A percentile compares a stretch with the other conserved stretches of the same genome.
phyloP scores from a whole-genome alignment of 2,888 invertebrate species.

The Apeira syringaria region DNA sequence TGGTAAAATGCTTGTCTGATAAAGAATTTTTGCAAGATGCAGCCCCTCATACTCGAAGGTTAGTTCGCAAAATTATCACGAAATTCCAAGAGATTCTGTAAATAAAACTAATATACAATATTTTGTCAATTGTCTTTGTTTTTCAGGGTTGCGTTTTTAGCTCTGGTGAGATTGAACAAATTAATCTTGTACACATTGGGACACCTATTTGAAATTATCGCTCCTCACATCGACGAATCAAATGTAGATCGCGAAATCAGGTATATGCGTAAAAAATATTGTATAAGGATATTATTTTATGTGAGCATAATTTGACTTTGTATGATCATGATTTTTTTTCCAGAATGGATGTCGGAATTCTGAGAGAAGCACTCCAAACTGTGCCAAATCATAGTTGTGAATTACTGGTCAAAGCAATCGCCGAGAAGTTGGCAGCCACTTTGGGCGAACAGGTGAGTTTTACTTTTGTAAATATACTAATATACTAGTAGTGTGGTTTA shows the following conservation, averaged over 20 bases:
- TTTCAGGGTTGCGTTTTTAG: conserved; percentile 92
- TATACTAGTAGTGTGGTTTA: too few species aligned
- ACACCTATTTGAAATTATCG: conserved; percentile 88
- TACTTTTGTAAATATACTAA: too few species aligned
- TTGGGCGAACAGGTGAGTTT: conserved; percentile 90
- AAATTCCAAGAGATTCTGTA: too few species aligned
- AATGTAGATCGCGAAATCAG: conserved; percentile 67
- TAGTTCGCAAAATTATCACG: too few species aligned
- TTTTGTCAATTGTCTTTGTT: conserved; percentile 10
- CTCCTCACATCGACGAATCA: conserved; percentile 73
- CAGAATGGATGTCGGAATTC: conserved; percentile 83
- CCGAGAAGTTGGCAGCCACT: conserved; percentile 91
- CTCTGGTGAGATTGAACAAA: conserved; percentile 94
- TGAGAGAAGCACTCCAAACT: conserved; percentile 93
- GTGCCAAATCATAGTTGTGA: conserved; percentile 94
- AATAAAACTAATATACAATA: too few species aligned
- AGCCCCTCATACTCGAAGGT: conserved; percentile 74
- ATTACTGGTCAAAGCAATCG: conserved; percentile 92
- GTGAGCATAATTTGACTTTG: neutral
- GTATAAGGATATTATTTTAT: neutral
- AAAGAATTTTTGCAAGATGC: conserved; percentile 75
- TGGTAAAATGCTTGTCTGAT: conserved; percentile 75
- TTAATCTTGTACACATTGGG: conserved; percentile 94
- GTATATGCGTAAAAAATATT: conserved; percentile 39
- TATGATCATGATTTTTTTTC: conserved; percentile 20